A percentile compares a stretch with the other conserved stretches of the same genome.
phyloP scores from a whole-genome alignment of 2,888 invertebrate species.

The Timema cristinae region DNA sequence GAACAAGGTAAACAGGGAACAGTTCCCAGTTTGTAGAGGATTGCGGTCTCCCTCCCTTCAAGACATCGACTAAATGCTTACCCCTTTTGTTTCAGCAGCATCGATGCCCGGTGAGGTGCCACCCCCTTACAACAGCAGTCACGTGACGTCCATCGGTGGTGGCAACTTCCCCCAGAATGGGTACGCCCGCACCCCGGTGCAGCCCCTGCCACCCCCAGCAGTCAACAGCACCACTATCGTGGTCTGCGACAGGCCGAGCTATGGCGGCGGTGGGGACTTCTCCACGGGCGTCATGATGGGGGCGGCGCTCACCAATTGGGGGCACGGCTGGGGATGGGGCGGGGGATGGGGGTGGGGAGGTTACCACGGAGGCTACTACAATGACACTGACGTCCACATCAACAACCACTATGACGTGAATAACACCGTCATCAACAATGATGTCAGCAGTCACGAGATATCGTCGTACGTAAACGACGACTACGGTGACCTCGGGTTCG shows the following conservation, averaged over 20 bases:
- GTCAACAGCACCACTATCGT: slow-evolving; percentile 30
- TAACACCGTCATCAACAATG: slow-evolving; percentile 31
- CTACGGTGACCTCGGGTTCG: slow-evolving; percentile 53
- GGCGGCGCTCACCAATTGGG: slow-evolving; percentile 62
- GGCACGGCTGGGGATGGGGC: slow-evolving; percentile 65
- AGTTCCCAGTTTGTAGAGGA: no score
- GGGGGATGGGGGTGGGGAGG: slow-evolving; percentile 30
- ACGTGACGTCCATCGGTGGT: slow-evolving; percentile 19
- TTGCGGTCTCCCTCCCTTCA: no score
- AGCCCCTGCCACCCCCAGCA: slow-evolving; percentile 21
- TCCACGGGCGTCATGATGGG: slow-evolving; percentile 65
- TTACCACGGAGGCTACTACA: slow-evolving; percentile 26
- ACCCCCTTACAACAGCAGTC: slow-evolving; percentile 23
- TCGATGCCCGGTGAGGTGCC: slow-evolving; percentile 31
- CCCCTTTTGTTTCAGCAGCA: slow-evolving; percentile 20
- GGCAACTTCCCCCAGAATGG: slow-evolving; percentile 27
- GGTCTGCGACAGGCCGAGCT: slow-evolving; percentile 26
- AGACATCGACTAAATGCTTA: neutral
- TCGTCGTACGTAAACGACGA: slow-evolving; percentile 63
- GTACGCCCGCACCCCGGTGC: slow-evolving; percentile 20
- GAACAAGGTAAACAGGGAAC: no score
- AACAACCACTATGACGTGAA: slow-evolving; percentile 32
- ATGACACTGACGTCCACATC: slow-evolving; percentile 29
- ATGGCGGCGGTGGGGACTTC: slow-evolving; percentile 31
- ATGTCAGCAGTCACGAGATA: slow-evolving; percentile 19